Evolutionary conservation across 1,140 invertebrate genomes (phyloP).

Genomic region (Drosophila ananassae): DNA sequence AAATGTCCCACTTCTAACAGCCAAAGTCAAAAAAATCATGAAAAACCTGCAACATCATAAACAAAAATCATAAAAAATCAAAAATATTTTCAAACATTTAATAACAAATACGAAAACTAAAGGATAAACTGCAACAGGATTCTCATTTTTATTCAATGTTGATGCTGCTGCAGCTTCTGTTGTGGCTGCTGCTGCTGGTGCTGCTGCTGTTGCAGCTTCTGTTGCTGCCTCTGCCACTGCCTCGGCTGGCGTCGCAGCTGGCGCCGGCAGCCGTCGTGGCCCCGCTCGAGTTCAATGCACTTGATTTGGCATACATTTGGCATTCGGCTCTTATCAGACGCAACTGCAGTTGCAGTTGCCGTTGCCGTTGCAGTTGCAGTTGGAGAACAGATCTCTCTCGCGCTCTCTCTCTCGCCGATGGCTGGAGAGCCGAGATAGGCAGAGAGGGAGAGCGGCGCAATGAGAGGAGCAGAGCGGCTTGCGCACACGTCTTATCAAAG

Average conservation of each 20-base stretch:
- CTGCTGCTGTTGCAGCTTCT: constrained; percentile 14
- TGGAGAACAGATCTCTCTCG: constrained; percentile 5
- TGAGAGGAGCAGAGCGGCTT: not conserved
- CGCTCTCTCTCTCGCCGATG: not conserved
- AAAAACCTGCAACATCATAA: too few relatives aligned
- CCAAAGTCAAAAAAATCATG: too few relatives aligned
- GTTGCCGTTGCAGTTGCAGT: constrained; percentile 38
- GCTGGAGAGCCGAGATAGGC: not conserved
- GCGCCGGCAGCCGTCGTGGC: constrained; percentile 19
- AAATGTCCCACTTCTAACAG: too few relatives aligned
- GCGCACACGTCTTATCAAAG: constrained; percentile 44
- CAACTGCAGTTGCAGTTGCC: constrained; percentile 24
- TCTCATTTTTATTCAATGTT: not conserved
- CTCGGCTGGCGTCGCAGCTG: constrained; percentile 5
- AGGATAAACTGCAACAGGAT: not conserved
- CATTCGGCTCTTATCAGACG: constrained; percentile 58
- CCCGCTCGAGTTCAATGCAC: constrained; percentile 67
- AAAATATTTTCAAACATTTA: too few relatives aligned
- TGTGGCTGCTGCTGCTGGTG: not conserved
- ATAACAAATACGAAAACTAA: not conserved
- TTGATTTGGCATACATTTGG: constrained; percentile 74
- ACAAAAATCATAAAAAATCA: too few relatives aligned
- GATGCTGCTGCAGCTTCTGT: not conserved
- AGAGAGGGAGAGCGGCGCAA: not conserved
- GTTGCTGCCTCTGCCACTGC: not conserved